These are phyloP conservation scores for Heterohyrax brucei DNA, from an alignment of 2,797 vertebrate species.

Conservation along the genomic window DNA sequence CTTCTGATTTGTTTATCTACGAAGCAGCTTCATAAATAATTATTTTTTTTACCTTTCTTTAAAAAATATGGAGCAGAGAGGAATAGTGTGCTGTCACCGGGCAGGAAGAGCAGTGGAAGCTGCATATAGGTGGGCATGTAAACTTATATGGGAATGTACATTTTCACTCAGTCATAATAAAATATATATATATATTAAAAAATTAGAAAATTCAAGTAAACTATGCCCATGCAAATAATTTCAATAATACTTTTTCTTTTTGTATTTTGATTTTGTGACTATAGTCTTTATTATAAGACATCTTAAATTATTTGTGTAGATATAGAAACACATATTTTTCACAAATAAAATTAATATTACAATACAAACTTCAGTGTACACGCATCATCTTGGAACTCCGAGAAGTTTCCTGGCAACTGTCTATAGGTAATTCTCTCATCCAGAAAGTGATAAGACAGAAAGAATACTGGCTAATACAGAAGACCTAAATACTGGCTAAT, in stretches of 20 bases:
- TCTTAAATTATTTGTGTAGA: conserved; percentile 10
- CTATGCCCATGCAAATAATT: conserved; percentile 10
- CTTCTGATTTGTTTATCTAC: conserved; percentile 2
- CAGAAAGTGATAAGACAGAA: not conserved
- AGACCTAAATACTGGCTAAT: not conserved
- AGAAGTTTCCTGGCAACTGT: not conserved
- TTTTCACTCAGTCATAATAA: too few relatives aligned
- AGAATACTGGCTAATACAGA: not conserved
- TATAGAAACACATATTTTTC: conserved; percentile 2
- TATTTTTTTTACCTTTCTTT: not conserved
- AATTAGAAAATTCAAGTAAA: conserved; percentile 53
- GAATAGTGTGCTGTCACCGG: too few relatives aligned
- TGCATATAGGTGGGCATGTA: too few relatives aligned
- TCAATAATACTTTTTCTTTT: conserved; percentile 4
- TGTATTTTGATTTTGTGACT: not conserved
- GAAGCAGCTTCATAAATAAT: conserved; percentile 1
- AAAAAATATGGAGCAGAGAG: not conserved
- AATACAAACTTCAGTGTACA: not conserved
- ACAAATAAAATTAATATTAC: conserved; percentile 6
- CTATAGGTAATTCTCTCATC: not conserved
- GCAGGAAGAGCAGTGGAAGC: too few relatives aligned
- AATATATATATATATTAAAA: not conserved
- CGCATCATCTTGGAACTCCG: not conserved
- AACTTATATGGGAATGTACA: too few relatives aligned
- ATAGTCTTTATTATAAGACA: not conserved